phyloP scores from a whole-genome alignment of 2,888 invertebrate genomes.

The Mythimna impura region DNA sequence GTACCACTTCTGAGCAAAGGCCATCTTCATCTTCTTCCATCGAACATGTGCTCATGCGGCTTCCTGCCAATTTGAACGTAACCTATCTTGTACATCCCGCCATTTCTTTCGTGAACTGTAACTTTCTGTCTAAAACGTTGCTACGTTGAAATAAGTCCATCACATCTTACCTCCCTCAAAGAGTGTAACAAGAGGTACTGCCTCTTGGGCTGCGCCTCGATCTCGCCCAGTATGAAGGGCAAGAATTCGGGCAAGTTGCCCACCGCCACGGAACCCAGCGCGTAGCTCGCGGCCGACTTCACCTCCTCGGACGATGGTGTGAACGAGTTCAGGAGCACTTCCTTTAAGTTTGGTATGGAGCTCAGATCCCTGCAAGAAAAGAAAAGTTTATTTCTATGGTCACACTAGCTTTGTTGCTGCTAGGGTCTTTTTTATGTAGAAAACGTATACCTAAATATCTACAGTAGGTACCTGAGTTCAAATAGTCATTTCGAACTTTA shows the following conservation, averaged over 20 bases:
- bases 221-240: conserved; percentile 98
- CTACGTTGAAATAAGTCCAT: not conserved
- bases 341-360: conserved; percentile 93
- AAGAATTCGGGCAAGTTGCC: conserved; percentile 98
- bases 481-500: too few species aligned
- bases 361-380: conserved; percentile 92
- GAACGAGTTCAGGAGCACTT: conserved; percentile 96
- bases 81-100: not conserved
- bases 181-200: conserved; percentile 99
- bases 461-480: too few species aligned
- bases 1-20: too few species aligned
- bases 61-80: not conserved
- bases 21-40: too few species aligned
- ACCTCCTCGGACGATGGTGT: conserved; percentile 98
- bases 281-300: conserved; percentile 99
- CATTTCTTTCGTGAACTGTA: not conserved
- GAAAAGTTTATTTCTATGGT: not conserved
- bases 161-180: conserved; percentile 95
- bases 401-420: not conserved
- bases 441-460: too few species aligned
- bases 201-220: conserved; percentile 97
- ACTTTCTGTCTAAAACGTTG: not conserved
- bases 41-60: not conserved
- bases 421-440: not conserved
- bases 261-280: conserved; percentile 98